Conservation (phyloP, 2,113 vertebrate genomes). For the Hippopotamus amphibius region DNA sequence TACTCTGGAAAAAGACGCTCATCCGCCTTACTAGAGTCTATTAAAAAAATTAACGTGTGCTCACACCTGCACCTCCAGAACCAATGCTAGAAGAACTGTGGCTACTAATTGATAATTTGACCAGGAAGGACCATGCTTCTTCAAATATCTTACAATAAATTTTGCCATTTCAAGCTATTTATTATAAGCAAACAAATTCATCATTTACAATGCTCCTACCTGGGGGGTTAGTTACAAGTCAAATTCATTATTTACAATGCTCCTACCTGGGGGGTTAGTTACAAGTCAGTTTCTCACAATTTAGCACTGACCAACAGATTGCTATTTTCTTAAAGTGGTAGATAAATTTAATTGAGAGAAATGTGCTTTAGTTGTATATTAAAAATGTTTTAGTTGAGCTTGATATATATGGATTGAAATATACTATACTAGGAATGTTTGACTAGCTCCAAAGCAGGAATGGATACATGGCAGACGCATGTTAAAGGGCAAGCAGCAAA, state of each 20-base stretch:
- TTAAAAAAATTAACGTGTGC: background rate
- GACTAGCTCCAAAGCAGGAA: background rate
- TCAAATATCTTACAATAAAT: background rate
- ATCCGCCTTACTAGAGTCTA: background rate
- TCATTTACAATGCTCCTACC: background rate
- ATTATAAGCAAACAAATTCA: background rate
- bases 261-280: background rate
- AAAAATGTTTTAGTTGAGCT: background rate
- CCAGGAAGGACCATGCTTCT: background rate
- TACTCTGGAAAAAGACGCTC: background rate
- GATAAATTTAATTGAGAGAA: background rate
- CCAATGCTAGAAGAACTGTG: background rate
- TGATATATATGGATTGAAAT: background rate
- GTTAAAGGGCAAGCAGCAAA: background rate
- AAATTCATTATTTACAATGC: background rate
- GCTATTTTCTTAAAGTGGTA: background rate
- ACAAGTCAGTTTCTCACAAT: background rate
- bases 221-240: background rate
- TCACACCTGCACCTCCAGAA: background rate
- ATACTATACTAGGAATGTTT: background rate
- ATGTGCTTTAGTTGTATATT: background rate
- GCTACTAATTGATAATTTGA: background rate
- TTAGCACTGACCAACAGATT: background rate
- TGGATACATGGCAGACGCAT: background rate
- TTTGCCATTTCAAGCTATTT: background rate